Conservation (phyloP, 92 coral and sea anemone genomes). For the Porites lobata region DNA sequence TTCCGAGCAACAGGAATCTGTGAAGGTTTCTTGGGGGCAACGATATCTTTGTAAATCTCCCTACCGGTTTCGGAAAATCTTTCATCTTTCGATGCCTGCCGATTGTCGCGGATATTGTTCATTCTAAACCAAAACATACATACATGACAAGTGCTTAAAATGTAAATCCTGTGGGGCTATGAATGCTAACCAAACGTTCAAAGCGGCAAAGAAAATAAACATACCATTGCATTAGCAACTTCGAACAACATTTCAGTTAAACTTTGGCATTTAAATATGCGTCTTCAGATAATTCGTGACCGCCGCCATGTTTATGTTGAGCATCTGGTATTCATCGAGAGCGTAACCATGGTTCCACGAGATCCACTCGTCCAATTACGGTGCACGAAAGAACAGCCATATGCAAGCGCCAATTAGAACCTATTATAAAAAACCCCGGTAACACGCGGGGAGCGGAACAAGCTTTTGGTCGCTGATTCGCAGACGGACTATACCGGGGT, state of each 20-base stretch:
- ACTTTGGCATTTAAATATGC: constrained; percentile 14
- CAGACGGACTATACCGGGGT: constrained; percentile 5
- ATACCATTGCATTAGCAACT: constrained; percentile 23
- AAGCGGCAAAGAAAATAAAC: constrained; percentile 25
- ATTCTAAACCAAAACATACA: not conserved
- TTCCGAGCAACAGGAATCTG: constrained; percentile 9
- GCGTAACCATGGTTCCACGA: constrained; percentile 1
- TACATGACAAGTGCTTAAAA: constrained; percentile 14
- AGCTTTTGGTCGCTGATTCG: not conserved
- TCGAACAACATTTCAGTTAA: constrained; percentile 8
- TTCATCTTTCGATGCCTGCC: constrained; percentile 17
- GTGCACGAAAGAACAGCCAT: constrained; percentile 9
- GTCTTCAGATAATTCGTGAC: constrained; percentile 8
- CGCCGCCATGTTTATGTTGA: constrained; percentile 1
- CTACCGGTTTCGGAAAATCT: not conserved
- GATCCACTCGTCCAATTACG: constrained; percentile 10
- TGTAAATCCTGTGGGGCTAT: constrained; percentile 21
- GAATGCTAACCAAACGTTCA: not conserved
- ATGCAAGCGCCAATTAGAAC: not conserved
- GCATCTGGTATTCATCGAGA: constrained; percentile 1
- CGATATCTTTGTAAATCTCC: not conserved
- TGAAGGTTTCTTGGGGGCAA: constrained; percentile 7
- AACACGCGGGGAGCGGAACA: constrained; percentile 6
- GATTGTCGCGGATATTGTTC: constrained; percentile 14
- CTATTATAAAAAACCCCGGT: constrained; percentile 2